Evolutionary conservation across 2,888 invertebrate genomes (phyloP).

Genomic region (Protonemura montana): DNA sequence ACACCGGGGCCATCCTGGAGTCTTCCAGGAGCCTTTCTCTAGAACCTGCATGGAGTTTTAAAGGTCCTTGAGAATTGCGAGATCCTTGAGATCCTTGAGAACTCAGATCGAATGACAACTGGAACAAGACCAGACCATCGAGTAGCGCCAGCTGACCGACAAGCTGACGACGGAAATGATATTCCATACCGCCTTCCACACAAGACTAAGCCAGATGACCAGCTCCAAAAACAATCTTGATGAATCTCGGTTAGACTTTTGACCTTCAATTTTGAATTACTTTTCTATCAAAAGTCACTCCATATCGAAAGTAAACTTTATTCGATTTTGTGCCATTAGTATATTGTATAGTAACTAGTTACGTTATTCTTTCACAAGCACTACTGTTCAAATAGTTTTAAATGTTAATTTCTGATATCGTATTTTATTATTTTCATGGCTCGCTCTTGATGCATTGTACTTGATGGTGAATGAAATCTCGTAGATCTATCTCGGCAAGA

Average conservation of each 20-base stretch:
- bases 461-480: conserved; percentile 15
- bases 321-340: neutral
- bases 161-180: neutral
- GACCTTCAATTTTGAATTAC: neutral
- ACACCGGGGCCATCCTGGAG: too few relatives aligned
- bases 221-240: neutral
- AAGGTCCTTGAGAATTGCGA: neutral
- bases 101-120: neutral
- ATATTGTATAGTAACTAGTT: neutral
- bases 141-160: neutral
- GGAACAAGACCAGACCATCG: neutral
- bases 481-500: conserved; percentile 1
- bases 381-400: neutral
- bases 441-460: conserved; percentile 7
- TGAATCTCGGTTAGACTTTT: neutral
- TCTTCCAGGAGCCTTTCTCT: neutral
- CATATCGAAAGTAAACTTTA: neutral
- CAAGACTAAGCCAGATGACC: neutral
- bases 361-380: neutral
- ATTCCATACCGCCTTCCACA: neutral
- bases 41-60: neutral
- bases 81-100: neutral
- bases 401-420: conserved; percentile 7
- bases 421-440: conserved; percentile 12
- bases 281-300: neutral